Percentiles rank a stretch among this genome's conserved stretches.
phyloP scores from a whole-genome alignment of 2,113 vertebrate genomes.

The Xiphophorus hellerii region DNA sequence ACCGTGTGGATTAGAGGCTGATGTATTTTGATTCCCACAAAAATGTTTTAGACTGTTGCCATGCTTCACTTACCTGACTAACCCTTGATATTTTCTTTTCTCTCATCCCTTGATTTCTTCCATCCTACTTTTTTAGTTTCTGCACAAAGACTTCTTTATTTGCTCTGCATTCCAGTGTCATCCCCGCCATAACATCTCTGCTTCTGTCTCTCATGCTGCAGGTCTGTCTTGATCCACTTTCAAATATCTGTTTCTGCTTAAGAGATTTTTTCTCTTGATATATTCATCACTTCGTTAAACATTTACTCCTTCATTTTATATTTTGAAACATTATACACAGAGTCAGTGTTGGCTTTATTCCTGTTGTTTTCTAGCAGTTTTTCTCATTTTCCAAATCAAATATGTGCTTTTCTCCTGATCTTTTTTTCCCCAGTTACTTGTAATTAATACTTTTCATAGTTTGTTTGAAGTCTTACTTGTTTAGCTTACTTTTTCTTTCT shows the following conservation, averaged over 20 bases:
- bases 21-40: background rate
- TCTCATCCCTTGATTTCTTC: constrained; percentile 46
- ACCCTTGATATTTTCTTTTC: constrained; percentile 47
- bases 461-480: constrained; percentile 7
- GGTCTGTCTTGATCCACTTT: constrained; percentile 43
- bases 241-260: constrained; percentile 1
- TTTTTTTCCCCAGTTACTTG: background rate
- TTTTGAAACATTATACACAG: background rate
- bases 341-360: background rate
- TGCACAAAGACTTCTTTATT: constrained; percentile 40
- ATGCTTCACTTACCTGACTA: constrained; percentile 27
- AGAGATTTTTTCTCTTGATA: background rate
- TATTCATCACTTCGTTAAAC: background rate
- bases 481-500: background rate
- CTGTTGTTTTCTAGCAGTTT: background rate
- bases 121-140: constrained; percentile 39
- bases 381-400: background rate
- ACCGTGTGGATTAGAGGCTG: background rate
- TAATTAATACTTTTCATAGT: background rate
- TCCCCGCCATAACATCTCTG: constrained; percentile 32
- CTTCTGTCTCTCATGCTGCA: constrained; percentile 45
- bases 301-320: background rate
- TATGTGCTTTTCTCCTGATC: background rate
- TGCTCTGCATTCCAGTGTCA: constrained; percentile 49
- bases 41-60: background rate